phyloP scores from a whole-genome alignment of 2,797 vertebrate genomes.

The Enteromius paludinosus region DNA sequence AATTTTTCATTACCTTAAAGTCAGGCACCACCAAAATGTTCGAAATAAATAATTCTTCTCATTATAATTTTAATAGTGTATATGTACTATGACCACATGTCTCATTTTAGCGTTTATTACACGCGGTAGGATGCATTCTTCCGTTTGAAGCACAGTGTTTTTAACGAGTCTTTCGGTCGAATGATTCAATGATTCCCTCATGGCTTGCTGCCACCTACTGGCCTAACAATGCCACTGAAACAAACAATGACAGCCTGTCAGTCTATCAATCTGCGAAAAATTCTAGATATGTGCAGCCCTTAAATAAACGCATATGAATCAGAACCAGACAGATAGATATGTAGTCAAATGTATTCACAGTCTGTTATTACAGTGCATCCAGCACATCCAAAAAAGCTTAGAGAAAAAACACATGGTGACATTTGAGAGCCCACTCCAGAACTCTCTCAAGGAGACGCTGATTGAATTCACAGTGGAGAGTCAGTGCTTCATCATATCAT shows the following conservation, averaged over 20 bases:
- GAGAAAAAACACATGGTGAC: slow-evolving; percentile 3
- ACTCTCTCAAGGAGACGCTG: slow-evolving; percentile 19
- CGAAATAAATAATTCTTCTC: too few species aligned
- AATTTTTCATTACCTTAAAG: too few species aligned
- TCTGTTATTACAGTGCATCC: background rate
- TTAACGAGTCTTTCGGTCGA: too few species aligned
- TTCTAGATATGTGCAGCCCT: background rate
- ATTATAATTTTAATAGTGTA: too few species aligned
- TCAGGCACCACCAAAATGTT: too few species aligned
- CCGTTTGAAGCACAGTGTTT: too few species aligned
- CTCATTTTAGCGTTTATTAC: too few species aligned
- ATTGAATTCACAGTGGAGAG: slow-evolving; percentile 44
- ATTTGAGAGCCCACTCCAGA: slow-evolving; percentile 42
- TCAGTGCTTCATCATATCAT: slow-evolving; percentile 31
- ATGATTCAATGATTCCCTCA: too few species aligned
- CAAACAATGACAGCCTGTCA: background rate
- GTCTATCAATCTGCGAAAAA: background rate
- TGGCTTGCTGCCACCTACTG: background rate
- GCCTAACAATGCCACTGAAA: too few species aligned
- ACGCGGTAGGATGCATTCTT: too few species aligned
- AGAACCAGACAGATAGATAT: background rate
- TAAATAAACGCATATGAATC: background rate
- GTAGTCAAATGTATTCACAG: background rate
- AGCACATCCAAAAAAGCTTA: background rate
- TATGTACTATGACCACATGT: too few species aligned